Base-by-base conservation (phyloP, 2,888 invertebrate species). In the Ptychoptera albimana region DNA sequence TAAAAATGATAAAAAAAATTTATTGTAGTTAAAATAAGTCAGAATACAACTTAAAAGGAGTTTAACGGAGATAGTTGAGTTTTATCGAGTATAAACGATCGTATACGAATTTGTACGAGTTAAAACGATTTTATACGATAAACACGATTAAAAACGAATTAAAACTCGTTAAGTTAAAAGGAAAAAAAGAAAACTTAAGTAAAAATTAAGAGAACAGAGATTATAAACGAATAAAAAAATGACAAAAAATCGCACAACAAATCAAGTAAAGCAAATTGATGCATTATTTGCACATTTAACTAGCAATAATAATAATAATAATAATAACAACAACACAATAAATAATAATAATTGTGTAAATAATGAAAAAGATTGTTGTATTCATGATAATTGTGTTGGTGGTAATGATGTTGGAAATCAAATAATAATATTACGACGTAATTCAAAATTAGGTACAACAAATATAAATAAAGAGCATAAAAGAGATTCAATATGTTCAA, bases 351-450 rank as follows among this genome's bases (percentile, higher is more conserved):
- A 39, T 39, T 49, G 46, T 45, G 39, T 50, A 64, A 43, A 69
- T 69, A 52, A 68, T 63, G 60, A 68, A 29, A 64, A 68, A 49
- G 61, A 73, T 29, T 72, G 74, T 58, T 70, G 71, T 36, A 70
- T 71, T 54, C 67, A 73, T 41, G 77, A 70, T 49, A 76, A 75
- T 49, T 84, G 83, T 58, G 80, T 82, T 55, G 79, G 80, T 37
- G 64, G 69, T 15, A 23, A 23, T 23, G 7, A 23, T 7, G 7
- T 7, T 23, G 46, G 45, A 48, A 66, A 68, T 43, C 66, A 46
- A 5, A 39, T 50, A 64, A 43, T 80, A 36, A 64, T 68, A 14
- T 39, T 29, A 29, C 30, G 37, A 11, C n/a, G 37, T 29, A 32
- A 30, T 14, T 23, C 16, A 5, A 44, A 37, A 23, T n/a, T n/a